These are phyloP conservation scores for Hypocryptadius cinnamomeus DNA, from an alignment of 2,113 vertebrate species.

Conservation along the genomic window DNA sequence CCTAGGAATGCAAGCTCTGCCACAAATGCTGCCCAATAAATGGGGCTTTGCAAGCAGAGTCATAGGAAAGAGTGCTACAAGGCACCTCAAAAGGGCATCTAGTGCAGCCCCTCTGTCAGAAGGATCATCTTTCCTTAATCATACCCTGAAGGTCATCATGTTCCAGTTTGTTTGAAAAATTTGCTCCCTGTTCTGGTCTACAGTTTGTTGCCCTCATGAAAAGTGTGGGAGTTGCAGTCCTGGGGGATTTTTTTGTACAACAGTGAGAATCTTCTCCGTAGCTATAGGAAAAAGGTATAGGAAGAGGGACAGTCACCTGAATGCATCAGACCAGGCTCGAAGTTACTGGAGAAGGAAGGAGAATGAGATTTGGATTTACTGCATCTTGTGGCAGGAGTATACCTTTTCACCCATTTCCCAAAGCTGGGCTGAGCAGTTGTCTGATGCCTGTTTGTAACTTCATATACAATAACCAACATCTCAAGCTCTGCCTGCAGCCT, in stretches of 20 bases:
- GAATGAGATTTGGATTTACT: not conserved
- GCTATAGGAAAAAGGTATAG: not conserved
- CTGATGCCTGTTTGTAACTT: not conserved
- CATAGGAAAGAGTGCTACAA: not conserved
- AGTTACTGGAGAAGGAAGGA: not conserved
- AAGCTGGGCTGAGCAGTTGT: not conserved
- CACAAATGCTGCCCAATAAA: not conserved
- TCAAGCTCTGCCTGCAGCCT: not conserved
- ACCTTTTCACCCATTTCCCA: not conserved
- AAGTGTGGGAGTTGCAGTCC: not conserved
- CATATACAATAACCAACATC: not conserved
- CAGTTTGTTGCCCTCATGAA: not conserved
- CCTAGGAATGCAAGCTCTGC: not conserved
- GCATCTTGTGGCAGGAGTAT: not conserved
- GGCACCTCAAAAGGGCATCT: not conserved
- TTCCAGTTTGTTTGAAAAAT: not conserved
- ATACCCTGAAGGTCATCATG: not conserved
- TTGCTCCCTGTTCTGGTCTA: not conserved
- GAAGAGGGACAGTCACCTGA: not conserved
- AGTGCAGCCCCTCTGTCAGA: not conserved
- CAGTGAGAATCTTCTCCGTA: not conserved
- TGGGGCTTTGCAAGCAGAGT: not conserved
- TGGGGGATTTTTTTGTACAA: accelerated
- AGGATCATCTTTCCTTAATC: not conserved
- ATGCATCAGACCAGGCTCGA: not conserved